Evolutionary conservation across 2,797 vertebrate genomes (phyloP).

Genomic region (Naso thynnoides): DNA sequence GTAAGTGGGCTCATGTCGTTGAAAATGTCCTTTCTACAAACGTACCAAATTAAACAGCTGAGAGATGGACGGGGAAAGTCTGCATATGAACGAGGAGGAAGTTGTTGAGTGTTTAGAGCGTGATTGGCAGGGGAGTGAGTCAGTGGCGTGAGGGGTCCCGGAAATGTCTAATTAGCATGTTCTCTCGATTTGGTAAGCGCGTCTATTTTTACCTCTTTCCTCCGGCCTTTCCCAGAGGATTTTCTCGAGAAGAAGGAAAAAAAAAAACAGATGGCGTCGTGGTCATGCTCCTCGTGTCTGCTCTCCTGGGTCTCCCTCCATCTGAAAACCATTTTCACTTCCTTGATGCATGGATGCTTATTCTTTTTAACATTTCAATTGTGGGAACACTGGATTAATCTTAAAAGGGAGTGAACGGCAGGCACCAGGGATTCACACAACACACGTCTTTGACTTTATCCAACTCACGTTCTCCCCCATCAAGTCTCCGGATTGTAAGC

Average conservation of each 20-base stretch:
- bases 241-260: conserved; percentile 18
- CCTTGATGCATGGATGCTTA: not conserved
- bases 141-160: conserved; percentile 44
- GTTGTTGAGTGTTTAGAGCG: not conserved
- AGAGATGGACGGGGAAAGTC: not conserved
- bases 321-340: conserved; percentile 34
- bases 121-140: conserved; percentile 58
- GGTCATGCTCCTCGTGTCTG: conserved; percentile 26
- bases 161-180: conserved; percentile 62
- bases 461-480: not conserved
- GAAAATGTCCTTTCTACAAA: conserved; percentile 27
- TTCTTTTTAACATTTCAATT: conserved; percentile 32
- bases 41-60: conserved; percentile 37
- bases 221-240: conserved; percentile 33
- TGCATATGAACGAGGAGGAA: conserved; percentile 28
- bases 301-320: conserved; percentile 36
- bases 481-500: conserved; percentile 27
- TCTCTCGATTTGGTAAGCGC: conserved; percentile 30
- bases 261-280: conserved; percentile 19
- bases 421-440: conserved; percentile 26
- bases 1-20: conserved; percentile 29
- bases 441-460: conserved; percentile 41
- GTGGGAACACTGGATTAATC: conserved; percentile 46
- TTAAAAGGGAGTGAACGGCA: conserved; percentile 39
- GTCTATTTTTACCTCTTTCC: conserved; percentile 33